A percentile compares a stretch with the other conserved stretches of the same genome.
These are phyloP conservation scores for Mycteria americana DNA, from an alignment of 2,797 vertebrate species.

Conservation along the genomic window DNA sequence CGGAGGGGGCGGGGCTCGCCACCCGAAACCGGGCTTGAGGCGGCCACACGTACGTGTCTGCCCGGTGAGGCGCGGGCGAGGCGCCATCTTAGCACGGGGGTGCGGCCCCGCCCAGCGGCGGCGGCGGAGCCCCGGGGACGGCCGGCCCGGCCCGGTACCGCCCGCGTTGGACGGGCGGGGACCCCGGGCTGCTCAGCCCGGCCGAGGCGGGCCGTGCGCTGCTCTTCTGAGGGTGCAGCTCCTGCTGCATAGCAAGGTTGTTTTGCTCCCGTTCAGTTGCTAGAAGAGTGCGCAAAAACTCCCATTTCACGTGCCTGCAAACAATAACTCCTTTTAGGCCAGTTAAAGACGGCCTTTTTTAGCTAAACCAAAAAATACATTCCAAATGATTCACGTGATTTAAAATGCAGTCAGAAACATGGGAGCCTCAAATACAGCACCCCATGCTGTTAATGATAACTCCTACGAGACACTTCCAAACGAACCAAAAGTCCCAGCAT, in stretches of 20 bases:
- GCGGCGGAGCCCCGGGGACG: not conserved
- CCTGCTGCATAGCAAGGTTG: rapidly evolving
- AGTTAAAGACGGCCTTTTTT: too few relatives aligned
- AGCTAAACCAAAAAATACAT: rapidly evolving
- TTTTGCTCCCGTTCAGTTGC: too few relatives aligned
- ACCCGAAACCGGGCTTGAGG: not conserved
- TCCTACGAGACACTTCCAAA: rapidly evolving
- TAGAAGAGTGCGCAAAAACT: not conserved
- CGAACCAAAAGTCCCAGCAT: rapidly evolving
- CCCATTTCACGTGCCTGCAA: rapidly evolving
- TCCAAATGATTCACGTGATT: rapidly evolving
- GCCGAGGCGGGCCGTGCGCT: not conserved
- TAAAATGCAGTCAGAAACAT: not conserved
- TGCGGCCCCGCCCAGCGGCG: not conserved
- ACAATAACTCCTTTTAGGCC: too few relatives aligned
- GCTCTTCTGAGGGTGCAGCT: rapidly evolving
- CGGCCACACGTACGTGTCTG: not conserved
- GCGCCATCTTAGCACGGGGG: not conserved
- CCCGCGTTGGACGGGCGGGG: not conserved
- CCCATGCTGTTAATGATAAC: rapidly evolving
- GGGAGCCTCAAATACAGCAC: too few relatives aligned
- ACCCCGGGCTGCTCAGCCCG: rapidly evolving
- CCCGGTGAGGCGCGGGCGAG: not conserved
- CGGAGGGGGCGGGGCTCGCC: too few relatives aligned
- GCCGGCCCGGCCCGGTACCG: too few relatives aligned